Conservation (phyloP, 2,888 invertebrate genomes). For the Drosophila algonquin region DNA sequence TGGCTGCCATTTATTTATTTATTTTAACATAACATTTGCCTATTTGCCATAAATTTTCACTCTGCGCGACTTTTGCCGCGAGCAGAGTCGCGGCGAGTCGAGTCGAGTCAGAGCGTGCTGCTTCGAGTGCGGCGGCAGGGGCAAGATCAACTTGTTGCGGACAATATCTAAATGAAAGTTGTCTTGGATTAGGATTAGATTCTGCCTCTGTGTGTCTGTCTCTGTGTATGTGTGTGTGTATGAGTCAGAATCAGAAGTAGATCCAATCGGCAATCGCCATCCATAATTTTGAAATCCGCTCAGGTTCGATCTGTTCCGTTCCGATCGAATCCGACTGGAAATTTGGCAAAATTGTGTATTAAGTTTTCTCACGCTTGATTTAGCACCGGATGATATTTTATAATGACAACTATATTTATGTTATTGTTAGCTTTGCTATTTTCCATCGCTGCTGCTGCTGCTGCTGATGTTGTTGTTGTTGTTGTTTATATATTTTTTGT, state of each 20-base stretch:
- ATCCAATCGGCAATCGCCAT: not conserved
- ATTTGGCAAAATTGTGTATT: conserved; percentile 45
- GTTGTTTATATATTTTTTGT: conserved; percentile 5
- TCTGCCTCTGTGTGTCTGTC: not conserved
- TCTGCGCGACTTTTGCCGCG: conserved; percentile 23
- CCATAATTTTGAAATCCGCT: not conserved
- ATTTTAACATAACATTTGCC: conserved; percentile 48
- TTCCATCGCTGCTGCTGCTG: conserved; percentile 26
- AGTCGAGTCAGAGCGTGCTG: not conserved
- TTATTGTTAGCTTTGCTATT: conserved; percentile 50
- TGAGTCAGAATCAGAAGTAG: not conserved
- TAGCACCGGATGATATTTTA: conserved; percentile 76
- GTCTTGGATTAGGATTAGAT: conserved; percentile 5
- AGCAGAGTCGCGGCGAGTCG: not conserved
- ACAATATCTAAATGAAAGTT: conserved; percentile 16
- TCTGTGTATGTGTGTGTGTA: not conserved
- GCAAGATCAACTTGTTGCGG: conserved; percentile 9
- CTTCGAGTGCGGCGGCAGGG: conserved; percentile 1
- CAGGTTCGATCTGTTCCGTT: not conserved
- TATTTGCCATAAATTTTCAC: conserved; percentile 49
- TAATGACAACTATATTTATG: conserved; percentile 75
- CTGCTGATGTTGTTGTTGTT: conserved; percentile 33
- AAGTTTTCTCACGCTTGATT: conserved; percentile 74
- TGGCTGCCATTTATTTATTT: conserved; percentile 50
- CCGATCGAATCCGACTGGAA: conserved; percentile 23